These are phyloP conservation scores for Taeniopygia guttata DNA, from an alignment of 2,797 vertebrate species.

Conservation along the genomic window DNA sequence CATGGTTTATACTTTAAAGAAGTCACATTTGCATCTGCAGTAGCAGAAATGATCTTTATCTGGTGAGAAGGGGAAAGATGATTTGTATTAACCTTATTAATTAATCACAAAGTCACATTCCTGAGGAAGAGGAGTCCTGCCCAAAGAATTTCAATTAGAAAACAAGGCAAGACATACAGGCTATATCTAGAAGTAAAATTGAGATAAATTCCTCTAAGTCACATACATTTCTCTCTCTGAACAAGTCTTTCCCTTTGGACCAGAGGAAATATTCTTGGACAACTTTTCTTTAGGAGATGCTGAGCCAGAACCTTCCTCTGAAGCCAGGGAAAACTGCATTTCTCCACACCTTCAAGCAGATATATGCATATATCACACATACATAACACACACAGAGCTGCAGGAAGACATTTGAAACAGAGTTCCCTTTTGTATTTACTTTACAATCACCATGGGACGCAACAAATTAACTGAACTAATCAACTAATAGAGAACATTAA, in stretches of 20 bases:
- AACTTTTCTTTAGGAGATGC: neutral
- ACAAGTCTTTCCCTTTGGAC: neutral
- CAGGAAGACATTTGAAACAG: constrained; percentile 12
- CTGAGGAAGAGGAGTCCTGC: neutral
- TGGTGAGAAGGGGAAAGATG: neutral
- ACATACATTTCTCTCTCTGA: neutral
- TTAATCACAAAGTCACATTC: neutral
- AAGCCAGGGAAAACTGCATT: neutral
- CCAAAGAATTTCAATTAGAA: neutral
- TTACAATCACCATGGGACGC: constrained; percentile 47
- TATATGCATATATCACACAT: neutral
- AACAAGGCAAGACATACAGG: neutral
- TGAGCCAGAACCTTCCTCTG: neutral
- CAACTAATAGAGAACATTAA: constrained; percentile 54
- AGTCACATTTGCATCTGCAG: neutral
- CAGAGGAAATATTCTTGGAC: neutral
- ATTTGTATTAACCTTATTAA: neutral
- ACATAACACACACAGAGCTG: neutral
- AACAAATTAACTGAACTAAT: constrained; percentile 61
- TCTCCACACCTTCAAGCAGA: neutral
- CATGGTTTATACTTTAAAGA: neutral
- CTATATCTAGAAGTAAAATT: neutral
- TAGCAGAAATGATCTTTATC: neutral
- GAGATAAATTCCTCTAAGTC: neutral
- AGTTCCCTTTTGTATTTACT: constrained; percentile 26